Conservation (phyloP, 2,113 vertebrate species). For the Ploceus nigricollis region DNA sequence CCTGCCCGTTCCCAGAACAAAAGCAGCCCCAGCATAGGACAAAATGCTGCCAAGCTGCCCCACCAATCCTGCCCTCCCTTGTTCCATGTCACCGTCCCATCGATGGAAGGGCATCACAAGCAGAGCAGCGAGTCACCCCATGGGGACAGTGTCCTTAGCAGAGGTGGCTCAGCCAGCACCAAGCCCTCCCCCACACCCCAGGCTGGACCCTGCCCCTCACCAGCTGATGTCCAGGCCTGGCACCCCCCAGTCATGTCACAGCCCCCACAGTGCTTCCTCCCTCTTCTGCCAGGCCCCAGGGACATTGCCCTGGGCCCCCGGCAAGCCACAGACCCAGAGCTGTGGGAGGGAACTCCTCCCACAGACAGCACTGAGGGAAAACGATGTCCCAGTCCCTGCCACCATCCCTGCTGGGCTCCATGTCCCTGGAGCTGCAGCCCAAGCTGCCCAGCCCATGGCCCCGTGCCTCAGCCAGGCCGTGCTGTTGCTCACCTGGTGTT, state of each 20-base stretch:
- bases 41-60: background rate
- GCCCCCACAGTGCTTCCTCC: background rate
- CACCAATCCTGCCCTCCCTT: background rate
- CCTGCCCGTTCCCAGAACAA: rapidly evolving
- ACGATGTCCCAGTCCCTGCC: background rate
- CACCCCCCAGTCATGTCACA: rapidly evolving
- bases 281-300: background rate
- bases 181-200: too few species aligned
- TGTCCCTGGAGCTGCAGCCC: background rate
- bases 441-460: rapidly evolving
- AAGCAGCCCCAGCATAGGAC: background rate
- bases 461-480: rapidly evolving
- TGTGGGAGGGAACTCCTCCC: background rate
- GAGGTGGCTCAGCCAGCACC: background rate
- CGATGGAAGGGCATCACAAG: rapidly evolving
- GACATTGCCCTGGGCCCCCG: background rate
- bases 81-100: rapidly evolving
- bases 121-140: background rate
- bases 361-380: background rate
- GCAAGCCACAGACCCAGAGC: background rate
- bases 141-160: rapidly evolving
- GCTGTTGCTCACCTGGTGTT: conserved; percentile 85
- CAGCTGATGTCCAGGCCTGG: background rate
- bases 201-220: background rate
- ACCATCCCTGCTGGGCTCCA: background rate